These are phyloP conservation scores for Lamellibrachia satsuma DNA, from an alignment of 2,888 invertebrate genomes.

Conservation along the genomic window DNA sequence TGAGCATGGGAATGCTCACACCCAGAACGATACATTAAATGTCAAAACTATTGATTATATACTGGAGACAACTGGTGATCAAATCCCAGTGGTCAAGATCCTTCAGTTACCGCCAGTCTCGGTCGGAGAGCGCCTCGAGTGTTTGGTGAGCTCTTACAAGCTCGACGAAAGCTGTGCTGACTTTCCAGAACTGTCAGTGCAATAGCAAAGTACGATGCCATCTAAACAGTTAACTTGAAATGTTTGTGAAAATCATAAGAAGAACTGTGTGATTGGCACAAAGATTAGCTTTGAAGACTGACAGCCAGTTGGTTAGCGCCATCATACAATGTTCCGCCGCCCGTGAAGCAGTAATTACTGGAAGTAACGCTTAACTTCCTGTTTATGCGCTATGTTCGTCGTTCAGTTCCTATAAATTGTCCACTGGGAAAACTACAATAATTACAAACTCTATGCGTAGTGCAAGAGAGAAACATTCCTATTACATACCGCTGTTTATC, in stretches of 20 bases:
- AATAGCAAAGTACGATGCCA: too few species aligned
- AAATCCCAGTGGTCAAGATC: neutral
- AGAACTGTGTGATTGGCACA: too few species aligned
- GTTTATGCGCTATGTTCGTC: neutral
- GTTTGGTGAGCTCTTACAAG: neutral
- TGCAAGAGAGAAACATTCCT: neutral
- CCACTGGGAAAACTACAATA: constrained; percentile 1
- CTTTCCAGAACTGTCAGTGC: neutral
- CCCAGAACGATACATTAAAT: neutral
- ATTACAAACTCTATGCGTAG: neutral
- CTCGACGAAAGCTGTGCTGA: neutral
- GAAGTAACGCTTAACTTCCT: neutral
- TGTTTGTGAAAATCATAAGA: too few species aligned
- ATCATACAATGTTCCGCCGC: too few species aligned
- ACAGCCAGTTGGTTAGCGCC: too few species aligned
- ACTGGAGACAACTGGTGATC: neutral
- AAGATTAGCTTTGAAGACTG: too few species aligned
- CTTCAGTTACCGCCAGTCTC: neutral
- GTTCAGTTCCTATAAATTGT: neutral
- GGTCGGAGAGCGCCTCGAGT: neutral
- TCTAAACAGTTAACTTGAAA: too few species aligned
- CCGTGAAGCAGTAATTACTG: neutral
- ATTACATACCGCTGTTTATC: neutral
- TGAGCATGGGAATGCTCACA: neutral
- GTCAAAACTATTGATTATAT: neutral